Conservation (phyloP, 1,140 invertebrate species). For the Camponotus vicinus region DNA sequence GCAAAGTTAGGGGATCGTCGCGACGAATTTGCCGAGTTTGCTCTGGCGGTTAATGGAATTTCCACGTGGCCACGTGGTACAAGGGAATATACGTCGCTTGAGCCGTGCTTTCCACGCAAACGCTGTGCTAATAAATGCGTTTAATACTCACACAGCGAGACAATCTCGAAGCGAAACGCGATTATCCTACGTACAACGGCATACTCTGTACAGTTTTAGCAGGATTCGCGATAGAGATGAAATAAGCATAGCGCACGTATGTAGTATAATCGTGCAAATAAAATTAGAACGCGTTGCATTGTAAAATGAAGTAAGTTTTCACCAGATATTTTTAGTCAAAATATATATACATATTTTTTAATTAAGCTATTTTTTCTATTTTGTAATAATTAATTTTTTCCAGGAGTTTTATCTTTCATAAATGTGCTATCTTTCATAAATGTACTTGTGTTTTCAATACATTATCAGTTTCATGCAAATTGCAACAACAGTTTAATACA, state of each 20-base stretch:
- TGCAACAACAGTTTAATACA: background rate
- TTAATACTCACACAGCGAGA: constrained; percentile 35
- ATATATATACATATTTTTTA: background rate
- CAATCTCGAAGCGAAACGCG: constrained; percentile 26
- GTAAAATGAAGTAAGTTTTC: background rate
- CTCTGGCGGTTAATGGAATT: constrained; percentile 52
- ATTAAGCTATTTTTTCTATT: background rate
- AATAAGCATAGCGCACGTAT: background rate
- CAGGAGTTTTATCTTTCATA: background rate
- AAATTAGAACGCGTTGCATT: background rate
- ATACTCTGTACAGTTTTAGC: background rate
- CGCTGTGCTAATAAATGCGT: constrained; percentile 40
- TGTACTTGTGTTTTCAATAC: background rate
- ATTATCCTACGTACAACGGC: constrained; percentile 22
- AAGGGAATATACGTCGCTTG: constrained; percentile 28
- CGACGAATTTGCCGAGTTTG: constrained; percentile 59
- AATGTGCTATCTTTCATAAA: too few relatives aligned
- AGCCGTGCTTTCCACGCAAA: constrained; percentile 28
- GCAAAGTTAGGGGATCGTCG: constrained; percentile 61
- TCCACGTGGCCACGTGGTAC: constrained; percentile 52
- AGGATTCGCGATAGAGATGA: background rate
- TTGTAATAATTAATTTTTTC: background rate
- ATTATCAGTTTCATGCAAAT: background rate
- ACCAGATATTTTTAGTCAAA: background rate
- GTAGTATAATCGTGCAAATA: background rate